Evolutionary conservation across 2,797 vertebrate species (phyloP).

Genomic region (Poecilia gillii): DNA sequence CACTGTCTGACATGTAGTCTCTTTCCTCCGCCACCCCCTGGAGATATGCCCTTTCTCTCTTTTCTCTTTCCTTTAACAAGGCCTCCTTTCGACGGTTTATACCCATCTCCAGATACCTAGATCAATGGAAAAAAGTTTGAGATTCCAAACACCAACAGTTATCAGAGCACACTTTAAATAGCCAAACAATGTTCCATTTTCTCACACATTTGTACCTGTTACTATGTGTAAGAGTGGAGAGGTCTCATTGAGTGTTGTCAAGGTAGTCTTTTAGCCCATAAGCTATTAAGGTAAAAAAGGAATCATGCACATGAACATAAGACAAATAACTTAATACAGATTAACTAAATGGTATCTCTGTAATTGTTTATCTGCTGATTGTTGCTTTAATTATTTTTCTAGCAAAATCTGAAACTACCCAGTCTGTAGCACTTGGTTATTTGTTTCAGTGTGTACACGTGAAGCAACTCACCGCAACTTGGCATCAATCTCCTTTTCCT

Average conservation of each 20-base stretch:
- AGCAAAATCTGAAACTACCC: background rate
- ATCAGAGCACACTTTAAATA: slow-evolving; percentile 30
- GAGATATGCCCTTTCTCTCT: slow-evolving; percentile 96
- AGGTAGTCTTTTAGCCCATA: slow-evolving; percentile 80
- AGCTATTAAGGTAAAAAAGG: slow-evolving; percentile 72
- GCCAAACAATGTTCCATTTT: slow-evolving; percentile 46
- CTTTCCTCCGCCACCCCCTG: slow-evolving; percentile 98
- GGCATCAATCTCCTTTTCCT: slow-evolving; percentile 99
- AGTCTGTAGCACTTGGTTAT: background rate
- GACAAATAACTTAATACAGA: slow-evolving; percentile 41
- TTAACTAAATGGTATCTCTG: slow-evolving; percentile 32
- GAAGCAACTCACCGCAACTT: slow-evolving; percentile 83
- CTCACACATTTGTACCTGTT: slow-evolving; percentile 79
- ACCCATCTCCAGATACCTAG: slow-evolving; percentile 97
- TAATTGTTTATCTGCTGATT: background rate
- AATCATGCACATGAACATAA: slow-evolving; percentile 73
- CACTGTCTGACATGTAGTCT: slow-evolving; percentile 99
- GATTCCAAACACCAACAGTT: slow-evolving; percentile 9
- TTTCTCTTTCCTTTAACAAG: slow-evolving; percentile 96
- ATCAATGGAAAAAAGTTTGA: slow-evolving; percentile 22
- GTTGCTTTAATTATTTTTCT: slow-evolving; percentile 16
- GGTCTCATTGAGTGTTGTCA: slow-evolving; percentile 77
- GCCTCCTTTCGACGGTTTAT: slow-evolving; percentile 98
- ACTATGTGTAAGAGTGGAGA: slow-evolving; percentile 76
- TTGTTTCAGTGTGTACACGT: slow-evolving; percentile 10